Evolutionary conservation across 2,113 vertebrate genomes (phyloP), one percentile per base, ranked within the genome.

Genomic region (Tenrec ecaudatus): DNA sequence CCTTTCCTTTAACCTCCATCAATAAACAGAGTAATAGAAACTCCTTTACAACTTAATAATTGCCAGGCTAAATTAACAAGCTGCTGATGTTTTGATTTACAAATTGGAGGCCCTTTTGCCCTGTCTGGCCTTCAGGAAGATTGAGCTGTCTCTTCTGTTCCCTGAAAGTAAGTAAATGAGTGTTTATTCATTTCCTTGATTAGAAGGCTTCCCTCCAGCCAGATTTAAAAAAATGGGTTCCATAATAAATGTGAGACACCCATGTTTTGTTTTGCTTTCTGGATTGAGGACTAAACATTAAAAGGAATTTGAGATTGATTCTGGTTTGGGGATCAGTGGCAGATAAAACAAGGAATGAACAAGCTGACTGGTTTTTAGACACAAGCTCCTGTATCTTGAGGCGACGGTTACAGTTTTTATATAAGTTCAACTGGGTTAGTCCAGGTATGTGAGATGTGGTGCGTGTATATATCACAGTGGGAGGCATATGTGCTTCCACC

Each of bases 301-400:
- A 98, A 98, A 97, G 94, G 95, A 97, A 98, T 89, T 97, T 96
- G 95, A 97, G 97, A 98, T 98, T 98, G 98, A 98, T 97, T 98
- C 96, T 97, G 96, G 87, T 95, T 82, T 60, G 38, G 95, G 98
- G 95, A 97, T 38, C 40, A 79, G 94, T 97, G 98, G 98, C 98
- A 98, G 96, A 97, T 95, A 96, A 98, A 98, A 98, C 96, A 98
- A 97, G 80, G 94, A 95, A 77, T 33, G 84, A 96, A 66, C 66
- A 82, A 96, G 94, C 0, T 0, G 47, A 43, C 71, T 83, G 76
- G 77, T 96, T 97, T 95, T 91, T 38, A 92, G 92, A 96, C 94
- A 53, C 1, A 66, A 94, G 36, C 62, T 82, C 85, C 87, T 89
- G 95, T 96, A 96, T 68, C 93, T 83, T 33, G 75, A 96, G 79